Evolutionary conservation across 2,113 vertebrate genomes (phyloP), one percentile per base, ranked within the genome.

Genomic region (Dipodomys spectabilis): DNA sequence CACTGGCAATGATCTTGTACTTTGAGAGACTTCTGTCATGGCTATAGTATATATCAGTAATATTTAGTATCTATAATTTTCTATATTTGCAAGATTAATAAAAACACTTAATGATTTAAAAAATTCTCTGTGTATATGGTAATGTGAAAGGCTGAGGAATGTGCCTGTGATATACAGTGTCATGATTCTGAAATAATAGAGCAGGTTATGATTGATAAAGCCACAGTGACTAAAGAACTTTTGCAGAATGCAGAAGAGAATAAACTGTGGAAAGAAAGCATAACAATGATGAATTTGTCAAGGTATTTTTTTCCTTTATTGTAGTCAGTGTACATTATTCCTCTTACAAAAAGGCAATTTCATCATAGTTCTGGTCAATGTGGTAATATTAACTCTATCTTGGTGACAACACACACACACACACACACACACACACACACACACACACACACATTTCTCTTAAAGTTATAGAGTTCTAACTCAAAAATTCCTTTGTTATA

Each of bases 341-440:
- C 82, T 97, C 94, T 95, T 97, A 57, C 86, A 49, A 96, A 97
- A 97, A 68, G 87, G 79, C 78, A 97, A 97, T 96, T 97, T 97
- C 72, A 94, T 97, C 94, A 96, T 92, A 88, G 87, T 88, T 97
- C 74, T 95, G 95, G 92, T 94, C 95, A 98, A 92, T 45, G 44
- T 96, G 74, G 67, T 96, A 95, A 96, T 95, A 97, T 95, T 97
- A 96, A 73, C 71, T 73, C 65, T 92, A 82, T 27, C 87, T 96
- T 96, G 95, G n/a, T 80, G 80, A 81, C 7, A 27, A 91, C 77
- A 79, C 30, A 69, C 49, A 65, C 39, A 32, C 44, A 67, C 18
- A 90, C 23, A 57, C 7, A 7, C 16, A 49, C 30, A 69, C 49
- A 65, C 39, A 32, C 44, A 91, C 77, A 79, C 30, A 69, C 49